Base-by-base conservation (phyloP, 2,888 invertebrate species). In the Himalopsyche anomala region DNA sequence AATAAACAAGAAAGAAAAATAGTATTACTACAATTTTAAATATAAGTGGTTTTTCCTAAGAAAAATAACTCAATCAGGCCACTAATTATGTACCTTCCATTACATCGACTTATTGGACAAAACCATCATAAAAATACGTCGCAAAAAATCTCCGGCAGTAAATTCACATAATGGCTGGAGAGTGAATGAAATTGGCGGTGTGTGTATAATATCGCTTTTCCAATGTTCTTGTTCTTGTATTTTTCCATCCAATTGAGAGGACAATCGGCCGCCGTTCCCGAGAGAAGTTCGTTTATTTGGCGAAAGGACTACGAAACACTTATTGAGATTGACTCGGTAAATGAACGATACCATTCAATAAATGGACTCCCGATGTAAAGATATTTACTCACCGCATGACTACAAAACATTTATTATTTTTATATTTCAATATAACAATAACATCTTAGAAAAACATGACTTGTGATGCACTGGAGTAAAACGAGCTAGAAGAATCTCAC, bases 271-370 rank as follows among this genome's bases (percentile, higher is more conserved):
- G 6, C 62, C 19, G 45, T 81, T 19, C 45, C 36, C 45, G 82
- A 62, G 62, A 62, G 62, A 62, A 62, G 5, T 62, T 62, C 62
- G 62, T 62, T 62, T 62, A 62, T 62, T 62, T 62, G 62, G 62
- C 19, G 62, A 81, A 45, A 81, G 45, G 81, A 28, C 62, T 19
- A 11, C 81, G 28, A 45, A 42, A 74, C 83, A 83, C 83, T 83
- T 74, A 83, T 62, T 74, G 45, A 55, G 83, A 83, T 83, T 83
- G 83, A 83, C 74, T 83, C 74, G 28, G 83, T 51, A 69, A 83
- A 83, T 74, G 83, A 83, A 74, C 83, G 74, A 74, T 42, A 74
- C 42, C 74, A 28, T 74, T 28, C 42, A 83, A 74, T 51, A 62
- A 28, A 62, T 40, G 62, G 81, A 42, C 54, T 40, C 17, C 3